These are phyloP conservation scores for Dryobotodes eremita DNA, from an alignment of 2,888 invertebrate genomes.

Conservation along the genomic window DNA sequence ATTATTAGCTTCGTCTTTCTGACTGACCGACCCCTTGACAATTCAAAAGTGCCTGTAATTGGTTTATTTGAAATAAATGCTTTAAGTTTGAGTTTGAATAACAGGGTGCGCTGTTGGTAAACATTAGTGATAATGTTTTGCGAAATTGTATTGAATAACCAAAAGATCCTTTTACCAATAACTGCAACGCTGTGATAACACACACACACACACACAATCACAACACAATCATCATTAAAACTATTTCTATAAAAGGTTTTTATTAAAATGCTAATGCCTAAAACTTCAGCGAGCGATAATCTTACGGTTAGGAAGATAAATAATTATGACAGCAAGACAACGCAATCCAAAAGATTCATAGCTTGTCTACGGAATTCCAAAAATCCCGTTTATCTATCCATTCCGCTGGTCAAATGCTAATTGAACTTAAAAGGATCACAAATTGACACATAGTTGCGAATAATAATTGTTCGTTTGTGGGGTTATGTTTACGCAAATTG, in stretches of 20 bases:
- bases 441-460: constrained; percentile 70
- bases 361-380: constrained; percentile 48
- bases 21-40: too few relatives aligned
- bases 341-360: neutral
- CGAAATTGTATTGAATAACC: neutral
- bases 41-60: too few relatives aligned
- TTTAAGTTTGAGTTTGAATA: too few relatives aligned
- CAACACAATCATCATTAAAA: constrained; percentile 4
- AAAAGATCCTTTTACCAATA: neutral
- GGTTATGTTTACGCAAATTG: constrained; percentile 44
- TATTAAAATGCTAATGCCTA: neutral
- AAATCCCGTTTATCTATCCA: constrained; percentile 72
- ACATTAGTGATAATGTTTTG: neutral
- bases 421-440: constrained; percentile 78
- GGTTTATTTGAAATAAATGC: too few relatives aligned
- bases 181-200: neutral
- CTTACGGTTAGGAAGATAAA: neutral
- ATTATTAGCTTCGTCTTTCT: too few relatives aligned
- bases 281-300: neutral
- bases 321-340: neutral
- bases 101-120: neutral
- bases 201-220: neutral
- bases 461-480: constrained; percentile 48
- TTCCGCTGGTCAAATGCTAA: constrained; percentile 73
- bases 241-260: neutral